These are phyloP conservation scores for Sebastes diaconus DNA, from an alignment of 2,797 vertebrate genomes.

Conservation along the genomic window DNA sequence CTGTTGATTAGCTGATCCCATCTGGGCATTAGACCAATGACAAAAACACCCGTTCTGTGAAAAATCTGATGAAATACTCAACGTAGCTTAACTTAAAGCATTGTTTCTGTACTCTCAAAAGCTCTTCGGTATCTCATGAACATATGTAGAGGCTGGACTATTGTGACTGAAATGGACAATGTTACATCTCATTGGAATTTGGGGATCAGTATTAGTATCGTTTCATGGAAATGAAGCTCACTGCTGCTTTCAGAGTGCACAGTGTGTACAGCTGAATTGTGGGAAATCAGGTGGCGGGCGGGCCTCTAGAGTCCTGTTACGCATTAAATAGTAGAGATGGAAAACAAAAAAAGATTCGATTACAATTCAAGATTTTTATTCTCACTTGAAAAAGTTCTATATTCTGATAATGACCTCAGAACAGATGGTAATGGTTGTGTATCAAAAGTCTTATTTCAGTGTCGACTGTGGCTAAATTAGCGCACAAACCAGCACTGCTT, in stretches of 20 bases:
- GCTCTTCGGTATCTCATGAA: not conserved
- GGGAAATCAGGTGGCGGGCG: not conserved
- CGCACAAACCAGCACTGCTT: not conserved
- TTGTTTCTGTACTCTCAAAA: not conserved
- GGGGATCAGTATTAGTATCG: not conserved
- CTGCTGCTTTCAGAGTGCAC: not conserved
- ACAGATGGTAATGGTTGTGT: not conserved
- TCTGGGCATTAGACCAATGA: conserved; percentile 50
- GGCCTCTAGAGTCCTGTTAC: not conserved
- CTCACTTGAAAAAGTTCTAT: not conserved
- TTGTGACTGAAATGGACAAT: not conserved
- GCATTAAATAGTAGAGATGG: not conserved
- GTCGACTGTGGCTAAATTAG: not conserved
- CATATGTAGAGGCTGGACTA: not conserved
- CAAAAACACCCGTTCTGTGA: conserved; percentile 53
- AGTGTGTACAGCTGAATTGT: not conserved
- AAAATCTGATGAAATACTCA: not conserved
- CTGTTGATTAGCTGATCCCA: conserved; percentile 64
- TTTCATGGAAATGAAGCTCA: not conserved
- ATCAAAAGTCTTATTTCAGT: not conserved
- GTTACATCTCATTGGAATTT: not conserved
- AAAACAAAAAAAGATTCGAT: not conserved
- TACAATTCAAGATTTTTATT: not conserved
- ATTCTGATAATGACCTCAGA: not conserved
- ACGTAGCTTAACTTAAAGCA: not conserved